phyloP scores from a whole-genome alignment of 92 coral and sea anemone genomes.

The Umimayanthus chanpuru region DNA sequence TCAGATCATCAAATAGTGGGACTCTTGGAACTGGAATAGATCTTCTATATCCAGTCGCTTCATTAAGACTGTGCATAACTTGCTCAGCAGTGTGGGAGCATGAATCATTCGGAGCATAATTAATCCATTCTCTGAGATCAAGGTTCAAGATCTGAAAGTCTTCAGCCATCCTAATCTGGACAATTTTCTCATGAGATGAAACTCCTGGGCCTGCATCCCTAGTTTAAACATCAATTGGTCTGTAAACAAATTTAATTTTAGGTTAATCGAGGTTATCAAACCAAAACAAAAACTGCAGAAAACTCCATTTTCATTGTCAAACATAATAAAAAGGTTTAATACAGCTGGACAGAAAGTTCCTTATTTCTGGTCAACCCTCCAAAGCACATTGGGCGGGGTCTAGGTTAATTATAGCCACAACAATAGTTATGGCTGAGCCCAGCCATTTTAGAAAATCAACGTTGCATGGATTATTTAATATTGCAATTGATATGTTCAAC shows the following conservation, averaged over 20 bases:
- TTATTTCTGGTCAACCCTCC: too few species aligned
- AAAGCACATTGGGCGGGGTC: too few species aligned
- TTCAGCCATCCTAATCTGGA: constrained; percentile 56
- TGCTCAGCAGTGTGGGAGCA: constrained; percentile 59
- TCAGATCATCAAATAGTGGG: constrained; percentile 49
- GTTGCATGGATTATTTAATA: too few species aligned
- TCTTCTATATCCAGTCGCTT: constrained; percentile 59
- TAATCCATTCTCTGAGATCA: constrained; percentile 47
- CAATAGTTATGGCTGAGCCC: too few species aligned
- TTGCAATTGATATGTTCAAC: too few species aligned
- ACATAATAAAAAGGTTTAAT: too few species aligned
- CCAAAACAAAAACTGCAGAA: too few species aligned
- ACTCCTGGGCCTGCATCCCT: constrained; percentile 61
- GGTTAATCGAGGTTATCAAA: too few species aligned
- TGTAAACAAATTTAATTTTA: constrained; percentile 29
- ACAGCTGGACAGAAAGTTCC: too few species aligned
- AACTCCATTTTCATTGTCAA: too few species aligned
- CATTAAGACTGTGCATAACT: constrained; percentile 62
- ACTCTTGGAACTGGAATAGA: constrained; percentile 47
- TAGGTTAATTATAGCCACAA: too few species aligned
- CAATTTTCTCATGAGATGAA: constrained; percentile 50
- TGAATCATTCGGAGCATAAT: constrained; percentile 64
- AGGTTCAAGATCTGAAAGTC: constrained; percentile 44
- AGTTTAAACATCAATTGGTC: constrained; percentile 54
- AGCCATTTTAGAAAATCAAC: too few species aligned